These are phyloP conservation scores for Microchirus variegatus DNA, from an alignment of 2,797 vertebrate species.

Conservation along the genomic window DNA sequence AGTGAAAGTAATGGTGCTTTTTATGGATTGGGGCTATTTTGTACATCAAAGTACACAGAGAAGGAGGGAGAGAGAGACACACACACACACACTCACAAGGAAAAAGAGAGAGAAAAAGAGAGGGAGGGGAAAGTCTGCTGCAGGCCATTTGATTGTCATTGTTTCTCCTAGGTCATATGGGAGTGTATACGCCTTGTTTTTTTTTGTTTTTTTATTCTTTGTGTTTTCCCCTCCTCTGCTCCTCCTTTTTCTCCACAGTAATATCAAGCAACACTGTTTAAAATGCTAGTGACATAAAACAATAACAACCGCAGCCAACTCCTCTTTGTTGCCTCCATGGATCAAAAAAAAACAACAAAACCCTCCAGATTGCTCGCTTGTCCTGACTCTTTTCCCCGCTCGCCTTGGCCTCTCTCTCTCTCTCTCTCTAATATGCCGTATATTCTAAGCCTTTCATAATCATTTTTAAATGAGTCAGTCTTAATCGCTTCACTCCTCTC, in stretches of 20 bases:
- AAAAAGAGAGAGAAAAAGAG: slow-evolving; percentile 31
- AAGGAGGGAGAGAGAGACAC: slow-evolving; percentile 42
- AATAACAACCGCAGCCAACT: slow-evolving; percentile 66
- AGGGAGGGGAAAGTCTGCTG: slow-evolving; percentile 57
- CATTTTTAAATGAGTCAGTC: slow-evolving; percentile 82
- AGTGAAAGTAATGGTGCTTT: slow-evolving; percentile 76
- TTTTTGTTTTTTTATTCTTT: slow-evolving; percentile 43
- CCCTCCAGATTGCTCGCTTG: slow-evolving; percentile 70
- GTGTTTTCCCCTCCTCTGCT: slow-evolving; percentile 62
- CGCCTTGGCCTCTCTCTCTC: not conserved
- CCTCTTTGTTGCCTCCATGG: slow-evolving; percentile 73
- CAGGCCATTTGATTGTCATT: slow-evolving; percentile 81
- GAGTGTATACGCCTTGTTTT: slow-evolving; percentile 72
- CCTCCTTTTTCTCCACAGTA: slow-evolving; percentile 56
- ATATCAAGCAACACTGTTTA: slow-evolving; percentile 66
- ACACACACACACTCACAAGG: slow-evolving; percentile 34
- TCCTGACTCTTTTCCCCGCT: slow-evolving; percentile 57
- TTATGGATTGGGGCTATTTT: slow-evolving; percentile 80
- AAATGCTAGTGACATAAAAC: slow-evolving; percentile 72
- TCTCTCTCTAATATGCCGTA: slow-evolving; percentile 68
- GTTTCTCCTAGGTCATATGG: slow-evolving; percentile 77
- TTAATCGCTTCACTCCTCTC: slow-evolving; percentile 78
- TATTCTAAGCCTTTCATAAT: slow-evolving; percentile 79
- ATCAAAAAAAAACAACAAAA: slow-evolving; percentile 51
- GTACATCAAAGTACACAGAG: slow-evolving; percentile 80